Evolutionary conservation across 2,888 invertebrate species (phyloP), one percentile per base, ranked within the genome.

Genomic region (Penaeus monodon): DNA sequence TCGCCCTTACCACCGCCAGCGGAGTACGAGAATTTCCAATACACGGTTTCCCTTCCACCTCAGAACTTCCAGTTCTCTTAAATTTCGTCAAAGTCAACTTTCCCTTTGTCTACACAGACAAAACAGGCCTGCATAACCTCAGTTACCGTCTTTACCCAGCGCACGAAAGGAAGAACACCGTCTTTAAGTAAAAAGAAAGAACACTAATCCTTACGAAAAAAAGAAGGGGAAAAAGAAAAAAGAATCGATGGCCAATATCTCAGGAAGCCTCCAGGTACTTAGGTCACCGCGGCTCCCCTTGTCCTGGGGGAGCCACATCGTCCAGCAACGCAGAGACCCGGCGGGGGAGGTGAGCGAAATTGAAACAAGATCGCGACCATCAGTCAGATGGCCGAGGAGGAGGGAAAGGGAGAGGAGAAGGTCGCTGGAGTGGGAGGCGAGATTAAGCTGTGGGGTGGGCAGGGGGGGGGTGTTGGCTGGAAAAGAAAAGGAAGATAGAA

Each of bases 281-380:
- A 22, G 78, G 77, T 68, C 65, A 68, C 78, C 84, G 66, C 65
- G 57, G 57, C 77, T 57, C 29, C 64, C 63, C n/a, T 24, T 63
- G 73, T 73, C 80, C 85, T 74, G 65, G 63, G 86, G 81, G 86
- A 76, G 65, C 78, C 77, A 66, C 84, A 65, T 74, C 63, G 83
- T 77, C 83, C 83, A 76, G 74, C 29, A 49, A 66, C 76, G 49
- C 44, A 57, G 29, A 57, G 27, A 38, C 76, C 57, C 66, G 77
- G 77, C 78, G 38, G 29, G 64, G 24, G 85, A 85, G 79, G 85
- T 85, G 86, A 86, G 81, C 77, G 81, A 86, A 86, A 86, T 81
- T 86, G 86, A 86, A 86, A 86, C 86, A 86, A 86, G 86, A 86
- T 86, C 74, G 81, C 74, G 74, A 68, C 81, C 86, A 86, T 86